Evolutionary conservation across 2,888 invertebrate genomes (phyloP).

Genomic region (Charanyca ferruginea): DNA sequence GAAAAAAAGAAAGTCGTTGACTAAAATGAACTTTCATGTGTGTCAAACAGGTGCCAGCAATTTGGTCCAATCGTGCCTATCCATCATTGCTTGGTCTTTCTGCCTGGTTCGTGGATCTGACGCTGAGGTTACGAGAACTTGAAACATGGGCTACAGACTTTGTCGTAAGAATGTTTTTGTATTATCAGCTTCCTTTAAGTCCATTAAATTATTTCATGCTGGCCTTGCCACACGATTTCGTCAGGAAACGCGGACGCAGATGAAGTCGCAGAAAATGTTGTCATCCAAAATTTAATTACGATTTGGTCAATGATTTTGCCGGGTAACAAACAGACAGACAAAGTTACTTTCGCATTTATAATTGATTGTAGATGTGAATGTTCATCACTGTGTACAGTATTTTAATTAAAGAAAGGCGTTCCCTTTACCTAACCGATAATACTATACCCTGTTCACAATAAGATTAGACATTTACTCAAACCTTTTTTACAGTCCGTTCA

Average conservation of each 20-base stretch:
- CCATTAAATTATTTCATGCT: neutral
- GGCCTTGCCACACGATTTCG: neutral
- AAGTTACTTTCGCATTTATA: too few species aligned
- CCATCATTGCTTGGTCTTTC: conserved; percentile 97
- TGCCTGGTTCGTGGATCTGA: conserved; percentile 98
- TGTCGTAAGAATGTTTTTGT: conserved; percentile 91
- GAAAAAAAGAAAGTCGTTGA: neutral
- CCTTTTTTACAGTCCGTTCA: too few species aligned
- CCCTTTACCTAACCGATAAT: too few species aligned
- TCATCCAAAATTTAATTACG: neutral
- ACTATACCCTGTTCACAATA: too few species aligned
- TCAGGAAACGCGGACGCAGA: too few species aligned
- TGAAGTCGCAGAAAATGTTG: too few species aligned
- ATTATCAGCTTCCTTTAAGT: neutral
- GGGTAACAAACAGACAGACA: too few species aligned
- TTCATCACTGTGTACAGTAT: too few species aligned
- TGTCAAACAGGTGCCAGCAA: conserved; percentile 93
- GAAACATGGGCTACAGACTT: conserved; percentile 99
- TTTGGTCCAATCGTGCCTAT: conserved; percentile 97
- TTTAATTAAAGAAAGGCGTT: too few species aligned
- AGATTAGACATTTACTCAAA: too few species aligned
- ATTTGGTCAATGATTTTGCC: neutral
- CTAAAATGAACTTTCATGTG: conserved; percentile 1
- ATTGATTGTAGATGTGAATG: too few species aligned
- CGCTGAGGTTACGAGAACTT: conserved; percentile 96